Evolutionary conservation across 2,888 invertebrate genomes (phyloP).

Genomic region (Orthosia incerta): DNA sequence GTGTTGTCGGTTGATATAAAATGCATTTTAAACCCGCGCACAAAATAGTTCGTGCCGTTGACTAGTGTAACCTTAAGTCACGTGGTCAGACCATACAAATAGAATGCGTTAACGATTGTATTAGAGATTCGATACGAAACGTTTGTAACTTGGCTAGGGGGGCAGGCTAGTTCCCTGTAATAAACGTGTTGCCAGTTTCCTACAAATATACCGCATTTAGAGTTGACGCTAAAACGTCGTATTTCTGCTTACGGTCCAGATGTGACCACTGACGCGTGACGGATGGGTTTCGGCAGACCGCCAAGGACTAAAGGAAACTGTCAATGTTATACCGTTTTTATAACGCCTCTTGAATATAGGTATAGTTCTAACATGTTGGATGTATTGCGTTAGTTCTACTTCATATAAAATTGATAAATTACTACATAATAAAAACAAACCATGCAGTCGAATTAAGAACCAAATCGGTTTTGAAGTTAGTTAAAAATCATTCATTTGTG

Average conservation of each 20-base stretch:
- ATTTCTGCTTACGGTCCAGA: conserved; percentile 55
- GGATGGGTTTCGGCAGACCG: conserved; percentile 56
- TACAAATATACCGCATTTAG: conserved; percentile 15
- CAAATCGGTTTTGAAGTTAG: too few relatives aligned
- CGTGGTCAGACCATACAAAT: too few relatives aligned
- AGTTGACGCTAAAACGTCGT: conserved; percentile 42
- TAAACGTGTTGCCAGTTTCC: neutral
- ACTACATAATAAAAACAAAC: neutral
- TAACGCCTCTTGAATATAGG: conserved; percentile 6
- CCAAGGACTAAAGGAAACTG: conserved; percentile 53
- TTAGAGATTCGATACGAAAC: too few relatives aligned
- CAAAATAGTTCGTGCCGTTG: too few relatives aligned
- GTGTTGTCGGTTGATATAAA: too few relatives aligned
- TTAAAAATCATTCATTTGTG: too few relatives aligned
- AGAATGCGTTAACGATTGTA: too few relatives aligned
- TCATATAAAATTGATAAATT: neutral
- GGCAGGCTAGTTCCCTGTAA: neutral
- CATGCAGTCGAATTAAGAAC: too few relatives aligned
- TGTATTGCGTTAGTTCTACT: neutral
- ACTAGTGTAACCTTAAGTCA: too few relatives aligned
- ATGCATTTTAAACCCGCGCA: too few relatives aligned
- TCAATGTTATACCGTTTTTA: conserved; percentile 45
- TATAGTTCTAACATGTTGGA: neutral
- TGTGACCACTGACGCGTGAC: conserved; percentile 46
- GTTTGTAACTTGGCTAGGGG: too few relatives aligned